Evolutionary conservation across 2,113 vertebrate species (phyloP), one percentile per base, ranked within the genome.

Genomic region (Lepisosteus oculatus): DNA sequence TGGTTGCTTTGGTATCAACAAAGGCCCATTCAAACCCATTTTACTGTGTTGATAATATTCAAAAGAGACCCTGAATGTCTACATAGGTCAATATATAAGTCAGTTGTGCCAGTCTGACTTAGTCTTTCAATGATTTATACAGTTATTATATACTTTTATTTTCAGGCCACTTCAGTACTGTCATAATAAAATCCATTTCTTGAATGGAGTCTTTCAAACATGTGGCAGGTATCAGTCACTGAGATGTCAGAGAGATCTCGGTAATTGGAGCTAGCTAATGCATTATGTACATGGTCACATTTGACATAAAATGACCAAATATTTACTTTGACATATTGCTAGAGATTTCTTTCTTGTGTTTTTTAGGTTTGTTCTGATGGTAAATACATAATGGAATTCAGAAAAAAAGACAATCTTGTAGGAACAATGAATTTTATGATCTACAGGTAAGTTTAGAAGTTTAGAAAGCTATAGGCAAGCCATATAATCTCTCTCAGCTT

Each of bases 301-400:
- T 55, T 84, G 84, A 85, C 77, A 73, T 72, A 69, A 68, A 72
- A 73, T 74, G 73, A 80, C 71, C 45, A 54, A 1, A 75, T 79
- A 89, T 85, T 78, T 81, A 80, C 83, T 85, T 77, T 87, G 85
- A 85, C 85, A 86, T 84, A 85, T 59, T 72, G 69, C 76, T 29
- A 29, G 29, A 29, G 29, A 29, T 29, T 29, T 29, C 2, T 29
- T 29, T 29, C 29, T 29, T 29, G 29, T 29, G 29, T 29, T 29
- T 29, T 29, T 2, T 29, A 29, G 29, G 29, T 29, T 29, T 29
- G 29, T 29, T 29, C 29, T 29, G 29, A 29, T 29, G 29, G 29
- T 29, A 29, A 29, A 29, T 29, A 29, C 29, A 29, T 29, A 29
- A 29, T 29, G 29, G 29, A 29, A 29, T 29, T 29, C 29, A 29